phyloP scores from a whole-genome alignment of 2,113 vertebrate genomes.

The Mus pahari region DNA sequence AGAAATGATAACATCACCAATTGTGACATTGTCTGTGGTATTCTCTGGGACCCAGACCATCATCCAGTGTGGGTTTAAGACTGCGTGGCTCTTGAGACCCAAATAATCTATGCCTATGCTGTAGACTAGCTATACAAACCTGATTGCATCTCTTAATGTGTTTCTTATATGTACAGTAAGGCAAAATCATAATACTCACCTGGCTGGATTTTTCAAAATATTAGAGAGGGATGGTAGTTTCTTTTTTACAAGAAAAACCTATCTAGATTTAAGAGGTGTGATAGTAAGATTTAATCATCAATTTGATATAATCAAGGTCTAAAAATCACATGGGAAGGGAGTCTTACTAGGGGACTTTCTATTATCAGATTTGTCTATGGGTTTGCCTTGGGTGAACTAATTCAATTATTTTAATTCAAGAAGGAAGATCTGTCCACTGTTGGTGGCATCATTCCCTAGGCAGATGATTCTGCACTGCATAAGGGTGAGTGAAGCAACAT shows the following conservation, averaged over 20 bases:
- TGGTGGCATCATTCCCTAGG: background rate
- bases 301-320: background rate
- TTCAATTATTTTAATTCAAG: background rate
- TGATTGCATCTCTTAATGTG: background rate
- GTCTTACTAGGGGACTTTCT: background rate
- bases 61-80: background rate
- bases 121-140: background rate
- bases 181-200: background rate
- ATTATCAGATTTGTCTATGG: background rate
- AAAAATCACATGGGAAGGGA: background rate
- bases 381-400: background rate
- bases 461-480: too few relatives aligned
- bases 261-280: background rate
- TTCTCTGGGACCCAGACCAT: background rate
- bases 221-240: background rate
- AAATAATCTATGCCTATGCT: background rate
- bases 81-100: rapidly evolving
- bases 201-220: background rate
- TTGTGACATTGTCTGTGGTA: background rate
- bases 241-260: background rate
- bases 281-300: background rate
- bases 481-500: too few relatives aligned
- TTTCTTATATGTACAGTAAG: background rate
- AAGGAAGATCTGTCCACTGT: background rate
- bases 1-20: background rate